phyloP scores from a whole-genome alignment of 1,140 invertebrate genomes.

The Macrobrachium rosenbergii region DNA sequence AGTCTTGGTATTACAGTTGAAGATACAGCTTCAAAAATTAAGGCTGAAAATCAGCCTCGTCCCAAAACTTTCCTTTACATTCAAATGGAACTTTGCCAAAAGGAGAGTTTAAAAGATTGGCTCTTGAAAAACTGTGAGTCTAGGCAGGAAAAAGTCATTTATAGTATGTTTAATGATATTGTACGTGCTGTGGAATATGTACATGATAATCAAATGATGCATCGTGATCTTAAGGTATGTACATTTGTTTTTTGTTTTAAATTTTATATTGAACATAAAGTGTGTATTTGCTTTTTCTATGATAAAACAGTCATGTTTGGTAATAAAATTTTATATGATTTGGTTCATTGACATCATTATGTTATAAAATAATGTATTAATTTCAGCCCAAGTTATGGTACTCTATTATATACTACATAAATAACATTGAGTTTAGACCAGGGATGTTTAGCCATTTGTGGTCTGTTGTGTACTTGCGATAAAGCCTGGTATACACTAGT shows the following conservation, averaged over 20 bases:
- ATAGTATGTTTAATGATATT: conserved; percentile 92
- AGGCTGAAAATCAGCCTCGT: background rate
- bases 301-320: too few species aligned
- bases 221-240: conserved; percentile 90
- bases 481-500: too few species aligned
- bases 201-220: conserved; percentile 90
- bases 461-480: too few species aligned
- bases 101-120: conserved; percentile 93
- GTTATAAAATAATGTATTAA: too few species aligned
- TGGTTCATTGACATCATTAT: too few species aligned
- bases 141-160: conserved; percentile 72
- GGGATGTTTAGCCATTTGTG: too few species aligned
- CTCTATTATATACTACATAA: too few species aligned
- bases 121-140: conserved; percentile 73
- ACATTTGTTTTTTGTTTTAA: background rate
- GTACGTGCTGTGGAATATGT: conserved; percentile 95
- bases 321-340: too few species aligned
- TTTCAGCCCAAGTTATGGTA: too few species aligned
- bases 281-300: too few species aligned
- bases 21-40: background rate
- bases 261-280: background rate
- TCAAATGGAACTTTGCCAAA: conserved; percentile 96
- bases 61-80: conserved; percentile 85
- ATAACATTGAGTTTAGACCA: too few species aligned
- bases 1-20: conserved; percentile 1